Percentiles rank a stretch among this genome's conserved stretches.
These are phyloP conservation scores for Galerucella pusilla DNA, from an alignment of 2,888 invertebrate genomes.

Conservation along the genomic window DNA sequence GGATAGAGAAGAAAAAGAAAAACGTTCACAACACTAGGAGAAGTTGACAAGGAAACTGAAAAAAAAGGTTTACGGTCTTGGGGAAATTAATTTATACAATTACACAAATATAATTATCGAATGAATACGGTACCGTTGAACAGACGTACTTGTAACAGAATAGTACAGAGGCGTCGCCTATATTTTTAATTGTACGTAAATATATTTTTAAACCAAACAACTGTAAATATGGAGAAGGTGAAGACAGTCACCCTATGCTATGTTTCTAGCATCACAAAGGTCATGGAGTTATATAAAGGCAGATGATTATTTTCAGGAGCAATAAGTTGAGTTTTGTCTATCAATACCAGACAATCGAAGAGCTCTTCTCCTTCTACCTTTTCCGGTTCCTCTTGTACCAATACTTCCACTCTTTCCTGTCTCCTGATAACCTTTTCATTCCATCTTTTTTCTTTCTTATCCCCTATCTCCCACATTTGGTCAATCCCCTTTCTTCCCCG, in stretches of 20 bases:
- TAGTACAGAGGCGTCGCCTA: neutral
- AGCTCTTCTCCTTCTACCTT: too few relatives aligned
- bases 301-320: too few relatives aligned
- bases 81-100: constrained; percentile 52
- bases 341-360: too few relatives aligned
- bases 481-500: too few relatives aligned
- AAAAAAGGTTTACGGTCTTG: constrained; percentile 30
- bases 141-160: neutral
- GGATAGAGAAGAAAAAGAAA: neutral
- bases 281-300: too few relatives aligned
- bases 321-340: too few relatives aligned
- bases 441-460: too few relatives aligned
- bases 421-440: too few relatives aligned
- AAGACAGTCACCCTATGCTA: neutral
- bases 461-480: too few relatives aligned
- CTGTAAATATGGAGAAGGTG: neutral
- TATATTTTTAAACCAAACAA: neutral
- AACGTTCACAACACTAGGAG: constrained; percentile 1
- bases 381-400: too few relatives aligned
- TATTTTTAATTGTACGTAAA: neutral
- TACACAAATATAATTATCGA: constrained; percentile 53
- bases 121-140: constrained; percentile 28
- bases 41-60: constrained; percentile 18
- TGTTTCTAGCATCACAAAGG: too few relatives aligned
- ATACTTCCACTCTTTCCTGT: too few relatives aligned